Conservation (phyloP, 2,888 invertebrate species). For the Cantharis nigra region DNA sequence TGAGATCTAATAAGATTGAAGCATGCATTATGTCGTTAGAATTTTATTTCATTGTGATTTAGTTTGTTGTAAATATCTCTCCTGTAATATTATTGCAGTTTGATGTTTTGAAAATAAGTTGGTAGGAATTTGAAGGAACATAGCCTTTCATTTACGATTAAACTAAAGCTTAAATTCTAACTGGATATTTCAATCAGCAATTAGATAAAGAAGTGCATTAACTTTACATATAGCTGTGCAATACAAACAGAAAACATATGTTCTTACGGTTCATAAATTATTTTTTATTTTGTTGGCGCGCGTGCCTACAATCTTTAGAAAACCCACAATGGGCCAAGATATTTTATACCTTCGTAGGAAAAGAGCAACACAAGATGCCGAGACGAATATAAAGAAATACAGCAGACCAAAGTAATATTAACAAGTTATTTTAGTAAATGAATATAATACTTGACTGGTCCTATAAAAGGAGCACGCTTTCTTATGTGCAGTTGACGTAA, state of each 20-base stretch:
- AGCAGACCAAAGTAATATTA: constrained; percentile 34
- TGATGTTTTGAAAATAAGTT: neutral
- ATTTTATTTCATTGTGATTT: no score
- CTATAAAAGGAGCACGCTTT: constrained; percentile 20
- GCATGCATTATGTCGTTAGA: no score
- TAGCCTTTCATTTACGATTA: neutral
- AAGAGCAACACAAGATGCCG: constrained; percentile 46
- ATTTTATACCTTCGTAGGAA: constrained; percentile 42
- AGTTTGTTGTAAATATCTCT: no score
- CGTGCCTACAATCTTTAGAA: constrained; percentile 51
- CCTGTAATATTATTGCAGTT: neutral
- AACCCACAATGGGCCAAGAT: constrained; percentile 46
- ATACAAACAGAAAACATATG: constrained; percentile 44
- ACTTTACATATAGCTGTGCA: constrained; percentile 8
- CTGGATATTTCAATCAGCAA: constrained; percentile 19
- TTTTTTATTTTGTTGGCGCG: constrained; percentile 48
- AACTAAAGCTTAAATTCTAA: neutral
- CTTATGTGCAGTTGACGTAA: constrained; percentile 21
- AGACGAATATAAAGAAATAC: constrained; percentile 37
- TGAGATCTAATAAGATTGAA: no score
- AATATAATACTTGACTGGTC: constrained; percentile 9
- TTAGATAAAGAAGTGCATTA: constrained; percentile 7
- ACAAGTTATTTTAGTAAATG: constrained; percentile 4
- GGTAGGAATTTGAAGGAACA: neutral
- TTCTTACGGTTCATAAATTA: constrained; percentile 50